Evolutionary conservation across 2,113 vertebrate species (phyloP), one percentile per base, ranked within the genome.

Genomic region (Electrona antarctica): DNA sequence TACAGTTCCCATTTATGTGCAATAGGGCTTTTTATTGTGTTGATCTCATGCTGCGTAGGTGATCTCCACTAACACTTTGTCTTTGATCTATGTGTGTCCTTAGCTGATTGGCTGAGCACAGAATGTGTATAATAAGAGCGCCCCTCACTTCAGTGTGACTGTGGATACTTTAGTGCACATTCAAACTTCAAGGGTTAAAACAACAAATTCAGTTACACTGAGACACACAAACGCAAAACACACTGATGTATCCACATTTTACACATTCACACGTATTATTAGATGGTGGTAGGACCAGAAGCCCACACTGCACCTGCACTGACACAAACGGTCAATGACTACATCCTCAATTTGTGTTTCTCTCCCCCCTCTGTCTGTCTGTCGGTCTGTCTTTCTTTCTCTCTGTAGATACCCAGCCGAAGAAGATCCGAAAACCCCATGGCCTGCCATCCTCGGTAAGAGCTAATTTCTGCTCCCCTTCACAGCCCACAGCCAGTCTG

Each of bases 361-460:
- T 81, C 10, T 60, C 1, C 47, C 71, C 46, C 64, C 47, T 55
- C 57, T 74, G 70, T 45, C 60, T 78, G 66, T 59, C 73, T 74
- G 28, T 66, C 69, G 73, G 12, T 79, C 8, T 80, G 63, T 69
- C 28, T n/a, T 8, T 69, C 28, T n/a, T 8, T 61, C 61, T 72
- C 1, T 50, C 57, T 72, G 2, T 81, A 99, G 98, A 99, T 67
- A 78, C 95, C 2, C 97, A 99, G 86, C 96, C 98, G 76, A 99
- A 99, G 90, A 99, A 99, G 92, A 96, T 98, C 84, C 94, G 98
- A 85, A 99, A 99, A 93, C 98, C 97, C 47, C 96, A 97, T 46
- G 98, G 97, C 89, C 95, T 99, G 77, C 98, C 98, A 0, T 98
- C 98, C 80, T 99, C 97, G 87, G 98, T 99, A 87, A 99, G 93